Percentiles rank a stretch among this genome's conserved stretches.
Conservation (phyloP, 2,888 invertebrate species). For the Labia minor region DNA sequence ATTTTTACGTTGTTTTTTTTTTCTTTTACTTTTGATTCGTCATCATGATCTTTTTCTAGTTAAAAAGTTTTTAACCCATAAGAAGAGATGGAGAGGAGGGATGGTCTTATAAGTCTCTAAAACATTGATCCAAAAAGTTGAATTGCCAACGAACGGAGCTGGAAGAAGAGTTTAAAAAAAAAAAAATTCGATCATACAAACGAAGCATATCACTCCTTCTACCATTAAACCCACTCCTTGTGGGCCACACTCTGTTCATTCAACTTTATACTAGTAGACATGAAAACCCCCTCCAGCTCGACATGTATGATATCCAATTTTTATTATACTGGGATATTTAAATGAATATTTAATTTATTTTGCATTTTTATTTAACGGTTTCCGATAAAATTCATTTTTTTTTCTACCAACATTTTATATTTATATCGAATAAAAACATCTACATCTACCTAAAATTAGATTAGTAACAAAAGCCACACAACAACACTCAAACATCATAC, state of each 20-base stretch:
- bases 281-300: neutral
- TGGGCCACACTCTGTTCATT: neutral
- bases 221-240: neutral
- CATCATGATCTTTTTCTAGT: slow-evolving; percentile 13
- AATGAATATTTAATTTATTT: too few species aligned
- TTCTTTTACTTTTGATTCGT: neutral
- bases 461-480: too few species aligned
- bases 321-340: neutral
- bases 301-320: neutral
- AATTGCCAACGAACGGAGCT: neutral
- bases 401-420: too few species aligned
- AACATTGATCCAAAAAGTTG: slow-evolving; percentile 5
- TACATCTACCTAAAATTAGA: too few species aligned
- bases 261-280: neutral
- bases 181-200: neutral
- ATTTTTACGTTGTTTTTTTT: too few species aligned
- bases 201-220: neutral
- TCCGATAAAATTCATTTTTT: too few species aligned
- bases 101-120: neutral
- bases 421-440: too few species aligned
- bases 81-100: too few species aligned
- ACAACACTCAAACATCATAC: too few species aligned
- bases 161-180: neutral
- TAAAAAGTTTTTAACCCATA: neutral
- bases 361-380: too few species aligned